Evolutionary conservation across 2,113 vertebrate species (phyloP), one percentile per base, ranked within the genome.

Genomic region (Vidua macroura): DNA sequence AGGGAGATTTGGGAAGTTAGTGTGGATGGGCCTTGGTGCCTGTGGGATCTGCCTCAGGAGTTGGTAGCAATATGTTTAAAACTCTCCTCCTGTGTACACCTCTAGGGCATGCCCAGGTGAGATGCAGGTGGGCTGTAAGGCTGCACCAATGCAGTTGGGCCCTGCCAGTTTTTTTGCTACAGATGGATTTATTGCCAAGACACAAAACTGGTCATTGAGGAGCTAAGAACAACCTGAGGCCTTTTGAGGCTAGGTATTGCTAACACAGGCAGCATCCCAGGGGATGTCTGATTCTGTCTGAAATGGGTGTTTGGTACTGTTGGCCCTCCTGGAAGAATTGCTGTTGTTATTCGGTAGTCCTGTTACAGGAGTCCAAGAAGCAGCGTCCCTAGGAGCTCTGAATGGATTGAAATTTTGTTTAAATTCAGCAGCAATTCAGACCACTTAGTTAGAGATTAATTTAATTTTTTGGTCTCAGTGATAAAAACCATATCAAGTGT

Each of bases 101-200:
- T 64, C 81, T 68, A 80, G 95, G 72, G 82, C 97, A 92, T 90
- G 69, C 79, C 86, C 86, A 25, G 91, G 33, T 48, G 84, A 67
- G 90, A 53, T 43, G 51, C 79, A 81, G 94, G 86, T 95, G 68
- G 87, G 81, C 96, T 81, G 67, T 59, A 53, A 84, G 94, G 55
- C 88, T 66, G 48, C 87, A 92, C 69, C 56, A 48, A 5, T 67
- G 95, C 92, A 75, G 66, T 25, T 81, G 93, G 92, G 92, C 81
- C 67, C 62, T 64, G 78, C 88, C n/a, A 2, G 27, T 25, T 86
- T 88, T 88, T 93, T 92, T 87, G 53, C 77, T 82, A 69, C 5
- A 11, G 68, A 83, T 90, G 92, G 92, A 88, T 94, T 91, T 96
- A 91, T 93, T 96, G 96, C 90, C 92, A 95, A 88, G 90, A 73